Conservation (phyloP, 2,113 vertebrate genomes). For the Fregetta grallaria region DNA sequence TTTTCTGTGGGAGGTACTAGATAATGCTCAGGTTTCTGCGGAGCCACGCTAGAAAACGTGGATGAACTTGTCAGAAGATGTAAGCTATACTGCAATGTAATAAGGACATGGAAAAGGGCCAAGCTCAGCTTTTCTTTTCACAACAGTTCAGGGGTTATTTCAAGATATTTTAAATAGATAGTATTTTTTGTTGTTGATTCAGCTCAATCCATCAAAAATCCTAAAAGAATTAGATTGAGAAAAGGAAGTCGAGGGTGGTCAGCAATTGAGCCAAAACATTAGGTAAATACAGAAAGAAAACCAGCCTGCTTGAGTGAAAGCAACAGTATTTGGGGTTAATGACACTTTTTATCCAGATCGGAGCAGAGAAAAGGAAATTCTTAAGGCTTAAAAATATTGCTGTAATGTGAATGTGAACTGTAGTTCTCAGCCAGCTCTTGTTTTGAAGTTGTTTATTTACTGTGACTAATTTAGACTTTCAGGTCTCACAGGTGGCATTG, state of each 20-base stretch:
- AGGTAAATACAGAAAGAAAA: not conserved
- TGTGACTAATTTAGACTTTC: not conserved
- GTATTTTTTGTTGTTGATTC: not conserved
- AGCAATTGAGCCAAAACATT: not conserved
- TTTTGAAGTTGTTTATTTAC: not conserved
- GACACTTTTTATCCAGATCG: not conserved
- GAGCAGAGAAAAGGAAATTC: not conserved
- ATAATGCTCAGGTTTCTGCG: not conserved
- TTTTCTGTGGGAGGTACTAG: not conserved
- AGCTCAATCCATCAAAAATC: not conserved
- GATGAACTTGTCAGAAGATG: not conserved
- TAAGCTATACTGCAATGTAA: not conserved
- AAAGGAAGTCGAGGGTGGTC: not conserved
- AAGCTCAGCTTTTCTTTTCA: not conserved
- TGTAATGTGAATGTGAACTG: not conserved
- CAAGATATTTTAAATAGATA: not conserved
- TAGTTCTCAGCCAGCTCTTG: not conserved
- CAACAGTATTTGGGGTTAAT: not conserved
- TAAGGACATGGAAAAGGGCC: not conserved
- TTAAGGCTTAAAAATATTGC: not conserved
- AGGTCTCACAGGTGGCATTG: not conserved
- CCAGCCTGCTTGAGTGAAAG: not conserved
- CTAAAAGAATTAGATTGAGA: not conserved
- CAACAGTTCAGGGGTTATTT: not conserved
- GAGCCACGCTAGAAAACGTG: accelerated